phyloP scores from a whole-genome alignment of 2,888 invertebrate genomes.

The Pseudococcus longispinus region DNA sequence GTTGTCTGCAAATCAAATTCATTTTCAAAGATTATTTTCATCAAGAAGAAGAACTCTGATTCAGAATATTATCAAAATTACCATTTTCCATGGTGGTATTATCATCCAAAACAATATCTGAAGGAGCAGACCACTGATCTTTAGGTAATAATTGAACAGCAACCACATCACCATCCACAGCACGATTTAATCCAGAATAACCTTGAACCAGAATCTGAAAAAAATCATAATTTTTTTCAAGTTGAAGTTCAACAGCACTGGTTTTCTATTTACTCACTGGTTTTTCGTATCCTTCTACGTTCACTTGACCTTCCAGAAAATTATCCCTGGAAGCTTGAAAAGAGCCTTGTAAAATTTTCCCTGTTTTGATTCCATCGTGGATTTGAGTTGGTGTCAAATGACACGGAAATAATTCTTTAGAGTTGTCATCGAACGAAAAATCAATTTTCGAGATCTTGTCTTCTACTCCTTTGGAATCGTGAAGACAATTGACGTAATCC shows the following conservation, averaged over 20 bases:
- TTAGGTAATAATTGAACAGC: conserved; percentile 89
- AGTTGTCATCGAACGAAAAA: conserved; percentile 63
- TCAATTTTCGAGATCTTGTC: conserved; percentile 76
- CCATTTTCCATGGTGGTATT: conserved; percentile 70
- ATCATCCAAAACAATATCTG: conserved; percentile 74
- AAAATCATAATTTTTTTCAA: background rate
- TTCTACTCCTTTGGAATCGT: conserved; percentile 71
- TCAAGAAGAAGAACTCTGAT: background rate
- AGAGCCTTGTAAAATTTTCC: conserved; percentile 78
- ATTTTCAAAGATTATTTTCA: background rate
- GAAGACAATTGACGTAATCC: conserved; percentile 80
- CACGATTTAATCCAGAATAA: conserved; percentile 83
- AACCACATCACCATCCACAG: conserved; percentile 93
- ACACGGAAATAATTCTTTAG: conserved; percentile 78
- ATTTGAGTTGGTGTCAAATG: conserved; percentile 81
- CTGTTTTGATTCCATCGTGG: conserved; percentile 79
- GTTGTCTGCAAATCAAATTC: background rate
- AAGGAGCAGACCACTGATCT: conserved; percentile 88
- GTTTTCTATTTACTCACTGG: conserved; percentile 68
- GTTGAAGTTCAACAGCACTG: background rate
- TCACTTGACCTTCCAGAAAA: conserved; percentile 89
- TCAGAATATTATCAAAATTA: background rate
- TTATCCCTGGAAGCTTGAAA: conserved; percentile 90
- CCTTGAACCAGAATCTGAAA: conserved; percentile 83
- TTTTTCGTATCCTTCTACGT: conserved; percentile 79